These are phyloP conservation scores for Neoascia interrupta DNA, from an alignment of 2,888 invertebrate species.

Conservation along the genomic window DNA sequence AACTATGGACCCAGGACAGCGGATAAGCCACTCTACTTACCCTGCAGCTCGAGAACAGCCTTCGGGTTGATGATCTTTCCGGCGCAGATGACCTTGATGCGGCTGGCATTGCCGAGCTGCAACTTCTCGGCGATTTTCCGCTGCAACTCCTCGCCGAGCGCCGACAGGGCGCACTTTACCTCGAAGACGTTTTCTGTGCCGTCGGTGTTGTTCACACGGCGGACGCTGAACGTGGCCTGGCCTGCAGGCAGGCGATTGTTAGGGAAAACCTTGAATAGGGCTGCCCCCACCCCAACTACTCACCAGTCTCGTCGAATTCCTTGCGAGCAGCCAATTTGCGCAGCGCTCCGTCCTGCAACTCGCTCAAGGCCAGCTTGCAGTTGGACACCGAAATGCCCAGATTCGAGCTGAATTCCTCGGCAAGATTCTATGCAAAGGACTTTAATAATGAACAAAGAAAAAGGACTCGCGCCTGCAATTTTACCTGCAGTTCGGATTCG, in stretches of 20 bases:
- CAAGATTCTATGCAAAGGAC: slow-evolving; percentile 82
- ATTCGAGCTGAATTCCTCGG: slow-evolving; percentile 81
- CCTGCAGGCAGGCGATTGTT: slow-evolving; percentile 80
- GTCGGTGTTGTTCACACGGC: slow-evolving; percentile 81
- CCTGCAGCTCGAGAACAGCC: slow-evolving; percentile 81
- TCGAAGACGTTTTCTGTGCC: slow-evolving; percentile 81
- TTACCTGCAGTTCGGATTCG: slow-evolving; percentile 78
- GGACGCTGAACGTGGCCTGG: slow-evolving; percentile 86
- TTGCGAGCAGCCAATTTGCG: slow-evolving; percentile 86
- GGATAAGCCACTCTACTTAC: slow-evolving; percentile 71
- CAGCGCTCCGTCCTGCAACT: slow-evolving; percentile 85
- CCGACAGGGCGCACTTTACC: slow-evolving; percentile 82
- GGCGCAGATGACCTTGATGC: slow-evolving; percentile 85
- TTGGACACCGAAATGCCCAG: slow-evolving; percentile 81
- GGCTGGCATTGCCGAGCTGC: slow-evolving; percentile 76
- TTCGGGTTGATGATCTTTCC: slow-evolving; percentile 84
- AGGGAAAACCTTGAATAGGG: no score
- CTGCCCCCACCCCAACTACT: not conserved
- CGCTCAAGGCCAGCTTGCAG: slow-evolving; percentile 82
- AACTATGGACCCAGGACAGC: not conserved
- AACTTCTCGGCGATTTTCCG: slow-evolving; percentile 81
- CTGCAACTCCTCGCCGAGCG: slow-evolving; percentile 82
- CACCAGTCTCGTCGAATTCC: slow-evolving; percentile 83
- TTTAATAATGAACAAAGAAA: not conserved
- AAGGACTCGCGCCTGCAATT: no score